Conservation (phyloP, 53 echinoderm and acorn worm genomes). For the Temnopleurus reevesii region DNA sequence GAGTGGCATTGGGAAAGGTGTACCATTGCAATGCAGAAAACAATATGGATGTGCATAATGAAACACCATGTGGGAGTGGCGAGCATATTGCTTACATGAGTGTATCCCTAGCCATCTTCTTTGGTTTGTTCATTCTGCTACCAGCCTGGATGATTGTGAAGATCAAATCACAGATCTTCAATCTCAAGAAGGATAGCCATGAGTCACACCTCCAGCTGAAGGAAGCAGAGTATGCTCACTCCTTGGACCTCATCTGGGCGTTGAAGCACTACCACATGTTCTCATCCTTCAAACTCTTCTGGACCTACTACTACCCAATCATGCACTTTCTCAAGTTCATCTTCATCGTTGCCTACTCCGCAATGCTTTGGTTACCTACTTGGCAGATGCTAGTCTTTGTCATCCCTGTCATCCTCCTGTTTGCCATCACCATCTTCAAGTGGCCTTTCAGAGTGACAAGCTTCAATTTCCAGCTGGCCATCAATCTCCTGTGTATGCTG, state of each 20-base stretch:
- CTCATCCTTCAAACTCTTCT: conserved; percentile 94
- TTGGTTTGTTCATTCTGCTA: conserved; percentile 79
- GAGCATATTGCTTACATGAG: conserved; percentile 87
- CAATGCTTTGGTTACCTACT: conserved; percentile 74
- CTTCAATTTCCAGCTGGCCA: conserved; percentile 82
- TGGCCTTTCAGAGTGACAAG: conserved; percentile 89
- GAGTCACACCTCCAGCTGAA: conserved; percentile 97
- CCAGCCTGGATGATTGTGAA: conserved; percentile 96
- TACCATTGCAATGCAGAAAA: conserved; percentile 85
- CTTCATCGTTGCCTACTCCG: conserved; percentile 75
- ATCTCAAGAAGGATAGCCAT: conserved; percentile 80
- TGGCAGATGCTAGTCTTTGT: conserved; percentile 80
- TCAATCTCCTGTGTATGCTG: conserved; percentile 80
- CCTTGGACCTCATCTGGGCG: conserved; percentile 88
- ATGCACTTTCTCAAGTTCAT: conserved; percentile 85
- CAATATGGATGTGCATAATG: conserved; percentile 95
- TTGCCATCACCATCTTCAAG: conserved; percentile 73
- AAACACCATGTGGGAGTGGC: conserved; percentile 74
- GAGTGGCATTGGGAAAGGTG: conserved; percentile 81
- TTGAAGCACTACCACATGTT: conserved; percentile 92
- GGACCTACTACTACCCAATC: conserved; percentile 92
- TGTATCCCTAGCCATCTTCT: conserved; percentile 65
- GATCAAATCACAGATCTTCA: conserved; percentile 85
- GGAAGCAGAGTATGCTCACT: conserved; percentile 89
- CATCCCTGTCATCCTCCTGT: conserved; percentile 68